Evolutionary conservation across 2,888 invertebrate genomes (phyloP), one percentile per base, ranked within the genome.

Genomic region (Eulithis testata): DNA sequence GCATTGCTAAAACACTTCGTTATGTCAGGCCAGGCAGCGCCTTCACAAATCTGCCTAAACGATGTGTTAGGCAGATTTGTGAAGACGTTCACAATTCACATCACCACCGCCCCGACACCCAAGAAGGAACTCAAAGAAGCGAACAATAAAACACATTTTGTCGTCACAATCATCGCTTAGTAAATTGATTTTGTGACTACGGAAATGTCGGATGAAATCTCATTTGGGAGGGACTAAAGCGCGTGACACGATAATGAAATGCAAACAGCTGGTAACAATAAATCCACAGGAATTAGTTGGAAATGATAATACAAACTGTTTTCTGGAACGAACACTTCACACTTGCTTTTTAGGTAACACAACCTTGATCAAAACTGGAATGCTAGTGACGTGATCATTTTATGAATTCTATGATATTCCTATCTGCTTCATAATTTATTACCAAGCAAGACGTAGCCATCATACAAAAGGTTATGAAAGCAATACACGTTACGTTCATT

Each of bases 21-120:
- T 70, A 68, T 36, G 47, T 61, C 75, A 70, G 70, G 68, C 73
- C 75, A 70, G 70, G 68, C 73, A 68, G 67, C 74, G 61, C 76
- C 75, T 76, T 73, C 68, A 67, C 73, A 76, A 76, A 78, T 76
- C 75, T 75, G 73, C 69, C 53, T 68, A 62, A 68, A 71, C 63
- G 71, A 75, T 74, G 65, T 73, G n/a, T n/a, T n/a, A n/a, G n/a
- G n/a, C n/a, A n/a, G n/a, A n/a, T n/a, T n/a, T n/a, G n/a, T n/a
- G n/a, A n/a, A n/a, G 70, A 67, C 65, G 57, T 70, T 69, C 62
- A 50, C 66, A 57, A 54, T 70, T 69, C 62, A 50, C 66, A 59
- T 69, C 63, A 63, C 54, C 63, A 63, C 54, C 62, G 43, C 54
- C 56, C 57, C 11, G 49, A 47, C 54, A 68, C 27, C 14, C 57